These are phyloP conservation scores for Thaumetopoea pityocampa DNA, from an alignment of 1,140 invertebrate genomes.

Conservation along the genomic window DNA sequence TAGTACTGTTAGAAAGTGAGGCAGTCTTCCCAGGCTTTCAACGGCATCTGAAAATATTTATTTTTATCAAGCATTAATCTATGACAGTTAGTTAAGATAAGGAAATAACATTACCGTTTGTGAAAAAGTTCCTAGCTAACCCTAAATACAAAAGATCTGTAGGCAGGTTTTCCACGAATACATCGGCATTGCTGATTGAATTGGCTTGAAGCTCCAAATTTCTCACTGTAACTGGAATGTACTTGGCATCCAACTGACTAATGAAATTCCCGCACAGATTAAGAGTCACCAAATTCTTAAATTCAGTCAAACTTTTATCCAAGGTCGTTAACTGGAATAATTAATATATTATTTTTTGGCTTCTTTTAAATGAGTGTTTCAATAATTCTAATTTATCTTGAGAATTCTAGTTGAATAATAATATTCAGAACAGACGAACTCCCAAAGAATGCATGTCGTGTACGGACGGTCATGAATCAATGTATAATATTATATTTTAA, in stretches of 20 bases:
- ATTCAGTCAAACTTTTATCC: constrained; percentile 37
- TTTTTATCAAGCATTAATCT: constrained; percentile 1
- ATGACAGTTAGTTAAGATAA: background rate
- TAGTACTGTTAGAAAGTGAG: constrained; percentile 44
- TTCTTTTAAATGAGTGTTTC: no score
- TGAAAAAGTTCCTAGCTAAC: constrained; percentile 46
- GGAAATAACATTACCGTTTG: constrained; percentile 31
- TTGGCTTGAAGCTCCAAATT: constrained; percentile 57
- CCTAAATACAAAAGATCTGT: constrained; percentile 47
- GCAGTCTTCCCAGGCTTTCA: constrained; percentile 26
- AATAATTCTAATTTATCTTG: no score
- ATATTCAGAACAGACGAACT: no score
- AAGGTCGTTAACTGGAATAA: constrained; percentile 56
- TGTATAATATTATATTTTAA: background rate
- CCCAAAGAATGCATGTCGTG: no score
- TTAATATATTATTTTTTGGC: background rate
- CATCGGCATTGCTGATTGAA: constrained; percentile 31
- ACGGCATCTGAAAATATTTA: constrained; percentile 31
- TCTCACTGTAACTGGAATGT: constrained; percentile 36
- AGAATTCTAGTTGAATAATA: no score
- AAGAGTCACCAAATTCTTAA: constrained; percentile 40
- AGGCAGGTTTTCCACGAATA: constrained; percentile 44
- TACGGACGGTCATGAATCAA: background rate
- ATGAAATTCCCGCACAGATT: constrained; percentile 57
- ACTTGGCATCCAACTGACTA: constrained; percentile 26